Evolutionary conservation across 2,888 invertebrate species (phyloP).

Genomic region (Alcis repandata): DNA sequence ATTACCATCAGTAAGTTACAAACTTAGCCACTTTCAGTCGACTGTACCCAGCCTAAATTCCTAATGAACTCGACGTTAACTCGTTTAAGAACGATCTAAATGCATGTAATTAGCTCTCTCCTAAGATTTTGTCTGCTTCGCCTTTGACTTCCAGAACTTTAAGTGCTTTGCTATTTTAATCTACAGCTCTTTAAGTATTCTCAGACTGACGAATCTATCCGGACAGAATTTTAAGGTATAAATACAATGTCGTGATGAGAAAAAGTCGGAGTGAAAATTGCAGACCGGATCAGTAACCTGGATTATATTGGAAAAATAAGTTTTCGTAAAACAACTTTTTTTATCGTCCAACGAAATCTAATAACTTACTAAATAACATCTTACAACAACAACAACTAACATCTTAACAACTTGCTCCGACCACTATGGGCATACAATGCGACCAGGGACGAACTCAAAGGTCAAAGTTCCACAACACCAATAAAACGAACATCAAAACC

Average conservation of each 20-base stretch:
- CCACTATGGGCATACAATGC: background rate
- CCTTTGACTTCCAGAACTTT: constrained; percentile 28
- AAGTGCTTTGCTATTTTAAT: constrained; percentile 16
- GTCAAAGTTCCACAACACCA: background rate
- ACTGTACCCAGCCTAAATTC: constrained; percentile 48
- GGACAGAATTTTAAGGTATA: background rate
- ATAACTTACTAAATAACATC: too few relatives aligned
- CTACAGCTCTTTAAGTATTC: background rate
- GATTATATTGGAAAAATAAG: too few relatives aligned
- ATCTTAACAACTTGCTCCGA: background rate
- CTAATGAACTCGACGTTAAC: constrained; percentile 50
- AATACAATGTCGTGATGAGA: background rate
- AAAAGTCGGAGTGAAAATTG: background rate
- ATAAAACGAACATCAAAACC: background rate
- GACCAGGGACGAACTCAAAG: background rate
- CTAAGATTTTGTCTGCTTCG: constrained; percentile 27
- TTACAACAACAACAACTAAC: background rate
- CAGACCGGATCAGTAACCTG: too few relatives aligned
- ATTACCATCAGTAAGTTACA: constrained; percentile 52
- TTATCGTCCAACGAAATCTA: too few relatives aligned
- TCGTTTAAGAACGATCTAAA: constrained; percentile 40
- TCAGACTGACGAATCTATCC: background rate
- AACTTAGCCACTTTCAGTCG: constrained; percentile 52
- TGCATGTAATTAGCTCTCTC: constrained; percentile 46
- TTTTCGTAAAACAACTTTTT: too few relatives aligned